Conservation (phyloP, 2,888 invertebrate genomes). For the Elmis aenea region DNA sequence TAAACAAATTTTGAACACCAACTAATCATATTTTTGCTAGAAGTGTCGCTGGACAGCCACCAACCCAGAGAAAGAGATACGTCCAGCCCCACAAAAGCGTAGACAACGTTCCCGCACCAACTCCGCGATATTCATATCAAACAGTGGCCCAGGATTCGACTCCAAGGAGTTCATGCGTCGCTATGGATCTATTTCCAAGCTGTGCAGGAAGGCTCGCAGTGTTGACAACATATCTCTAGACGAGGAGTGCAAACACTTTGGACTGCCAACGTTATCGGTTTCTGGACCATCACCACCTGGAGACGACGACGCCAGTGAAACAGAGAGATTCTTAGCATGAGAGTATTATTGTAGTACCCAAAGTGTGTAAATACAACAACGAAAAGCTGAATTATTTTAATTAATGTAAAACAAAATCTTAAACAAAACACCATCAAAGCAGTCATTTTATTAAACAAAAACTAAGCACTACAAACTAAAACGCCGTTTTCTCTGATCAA, state of each 20-base stretch:
- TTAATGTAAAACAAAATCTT: too few relatives aligned
- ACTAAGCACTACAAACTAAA: too few relatives aligned
- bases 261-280: constrained; percentile 70
- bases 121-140: constrained; percentile 79
- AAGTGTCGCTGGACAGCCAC: constrained; percentile 30
- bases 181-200: constrained; percentile 73
- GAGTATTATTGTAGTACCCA: too few relatives aligned
- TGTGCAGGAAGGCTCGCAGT: constrained; percentile 75
- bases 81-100: constrained; percentile 44
- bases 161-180: constrained; percentile 74
- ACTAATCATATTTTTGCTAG: too few relatives aligned
- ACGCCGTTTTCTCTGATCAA: too few relatives aligned
- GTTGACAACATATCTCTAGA: constrained; percentile 62
- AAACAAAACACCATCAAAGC: too few relatives aligned
- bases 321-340: constrained; percentile 16
- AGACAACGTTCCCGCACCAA: constrained; percentile 72
- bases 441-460: too few relatives aligned
- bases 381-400: too few relatives aligned
- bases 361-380: too few relatives aligned
- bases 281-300: constrained; percentile 77
- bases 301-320: constrained; percentile 49
- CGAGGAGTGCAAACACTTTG: constrained; percentile 56
- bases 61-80: constrained; percentile 25
- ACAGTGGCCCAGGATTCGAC: constrained; percentile 69
- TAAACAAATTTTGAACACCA: too few relatives aligned